Conservation (phyloP, 2,113 vertebrate genomes). For the Anolis carolinensis region DNA sequence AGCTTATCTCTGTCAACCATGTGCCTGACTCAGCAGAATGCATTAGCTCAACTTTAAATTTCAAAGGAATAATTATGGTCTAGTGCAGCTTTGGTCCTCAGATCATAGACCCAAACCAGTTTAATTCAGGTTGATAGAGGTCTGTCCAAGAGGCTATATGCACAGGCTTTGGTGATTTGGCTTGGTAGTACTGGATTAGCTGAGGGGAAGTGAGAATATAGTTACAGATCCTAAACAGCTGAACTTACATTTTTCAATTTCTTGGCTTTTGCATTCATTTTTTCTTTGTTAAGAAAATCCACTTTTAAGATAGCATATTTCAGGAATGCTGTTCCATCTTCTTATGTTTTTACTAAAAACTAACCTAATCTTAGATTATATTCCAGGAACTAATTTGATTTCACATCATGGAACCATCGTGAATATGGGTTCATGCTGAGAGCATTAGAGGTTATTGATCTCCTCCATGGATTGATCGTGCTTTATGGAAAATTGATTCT, state of each 20-base stretch:
- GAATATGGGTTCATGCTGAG: background rate
- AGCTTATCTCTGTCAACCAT: conserved; percentile 19
- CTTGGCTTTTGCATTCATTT: background rate
- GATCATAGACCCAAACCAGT: background rate
- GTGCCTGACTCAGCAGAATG: conserved; percentile 25
- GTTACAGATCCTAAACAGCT: background rate
- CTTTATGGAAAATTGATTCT: too few relatives aligned
- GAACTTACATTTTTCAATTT: background rate
- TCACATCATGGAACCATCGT: background rate
- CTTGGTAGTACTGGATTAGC: conserved; percentile 3
- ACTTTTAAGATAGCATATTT: background rate
- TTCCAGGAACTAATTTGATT: background rate
- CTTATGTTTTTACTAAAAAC: background rate
- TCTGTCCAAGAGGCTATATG: background rate
- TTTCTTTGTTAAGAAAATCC: background rate
- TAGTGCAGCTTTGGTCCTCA: background rate
- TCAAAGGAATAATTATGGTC: conserved; percentile 5
- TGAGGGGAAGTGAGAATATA: background rate
- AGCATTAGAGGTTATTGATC: background rate
- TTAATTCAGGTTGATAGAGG: background rate
- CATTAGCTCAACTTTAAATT: background rate
- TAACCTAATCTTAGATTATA: background rate
- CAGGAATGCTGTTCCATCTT: background rate
- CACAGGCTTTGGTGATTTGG: background rate
- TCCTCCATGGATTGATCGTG: background rate